Base-by-base conservation (phyloP, 2,888 invertebrate species). In the Invenusta paracnida region DNA sequence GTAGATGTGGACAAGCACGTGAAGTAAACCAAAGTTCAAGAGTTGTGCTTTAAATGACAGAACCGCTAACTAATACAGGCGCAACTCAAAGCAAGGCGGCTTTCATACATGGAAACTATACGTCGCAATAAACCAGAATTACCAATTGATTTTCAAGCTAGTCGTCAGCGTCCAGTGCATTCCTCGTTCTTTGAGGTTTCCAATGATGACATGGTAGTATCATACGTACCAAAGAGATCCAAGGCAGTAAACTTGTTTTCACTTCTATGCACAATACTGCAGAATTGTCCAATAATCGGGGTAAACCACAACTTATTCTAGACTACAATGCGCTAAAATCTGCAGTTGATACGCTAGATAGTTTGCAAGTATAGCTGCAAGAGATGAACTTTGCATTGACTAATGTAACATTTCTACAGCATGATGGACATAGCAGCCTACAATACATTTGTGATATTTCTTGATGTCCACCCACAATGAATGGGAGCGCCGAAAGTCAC, bases 31-130 rank as follows among this genome's bases (percentile, higher is more conserved):
- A 79, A 28, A 28, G 28, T 27, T 27, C 81, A 27, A 28, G 81
- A 27, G n/a, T 79, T 79, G 81, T 79, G 25, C 81, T 79, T 27
- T 2, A 79, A 79, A 11, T 79, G 81, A 27, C 25, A 27, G 81
- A 79, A 79, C 81, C 81, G 48, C 48, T 48, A 48, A 48, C 48
- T 48, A 48, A 48, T 48, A 48, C 48, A 48, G 48, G 48, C 48
- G n/a, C n/a, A n/a, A n/a, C 48, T 48, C 48, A 48, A 48, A 48
- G 48, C 48, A 48, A 48, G 48, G 48, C 48, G 48, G 48, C 48
- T 48, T 48, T 48, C 48, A 48, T 48, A 48, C 48, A 48, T 48
- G 48, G 48, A 17, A 17, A 48, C 48, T 48, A 48, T 48, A 5
- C 48, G 48, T 48, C 48, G 48, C 48, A 48, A 48, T 48, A 48